Conservation (phyloP, 2,113 vertebrate genomes). For the Hippocampus comes region DNA sequence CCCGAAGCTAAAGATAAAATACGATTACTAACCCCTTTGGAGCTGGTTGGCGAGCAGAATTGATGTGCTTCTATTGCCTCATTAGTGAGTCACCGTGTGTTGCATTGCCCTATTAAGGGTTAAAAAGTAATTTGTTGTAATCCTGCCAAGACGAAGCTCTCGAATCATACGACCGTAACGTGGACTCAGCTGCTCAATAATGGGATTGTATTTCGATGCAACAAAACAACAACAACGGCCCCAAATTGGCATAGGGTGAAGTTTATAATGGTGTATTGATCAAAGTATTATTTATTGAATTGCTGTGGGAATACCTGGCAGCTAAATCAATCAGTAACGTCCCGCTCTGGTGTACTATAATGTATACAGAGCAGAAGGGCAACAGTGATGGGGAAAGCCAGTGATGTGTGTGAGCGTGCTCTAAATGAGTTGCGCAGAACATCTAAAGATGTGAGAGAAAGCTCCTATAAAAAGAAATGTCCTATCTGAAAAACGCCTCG, state of each 20-base stretch:
- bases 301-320: background rate
- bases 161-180: background rate
- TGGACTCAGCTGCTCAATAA: background rate
- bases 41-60: background rate
- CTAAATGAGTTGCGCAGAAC: background rate
- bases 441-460: constrained; percentile 22
- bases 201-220: background rate
- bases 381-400: background rate
- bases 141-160: background rate
- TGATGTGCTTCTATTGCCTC: background rate
- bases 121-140: background rate
- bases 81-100: background rate
- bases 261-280: constrained; percentile 5
- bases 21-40: background rate
- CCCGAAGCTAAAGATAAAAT: background rate
- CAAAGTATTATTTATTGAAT: constrained; percentile 4
- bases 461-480: constrained; percentile 46
- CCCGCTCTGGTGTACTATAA: background rate
- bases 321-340: background rate
- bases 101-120: background rate
- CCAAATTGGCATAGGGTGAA: background rate
- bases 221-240: background rate
- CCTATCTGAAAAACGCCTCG: constrained; percentile 32
- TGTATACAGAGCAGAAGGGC: constrained; percentile 7
- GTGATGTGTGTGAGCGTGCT: background rate